Conservation (phyloP, 1,140 invertebrate genomes). For the Bombus haemorrhoidalis region DNA sequence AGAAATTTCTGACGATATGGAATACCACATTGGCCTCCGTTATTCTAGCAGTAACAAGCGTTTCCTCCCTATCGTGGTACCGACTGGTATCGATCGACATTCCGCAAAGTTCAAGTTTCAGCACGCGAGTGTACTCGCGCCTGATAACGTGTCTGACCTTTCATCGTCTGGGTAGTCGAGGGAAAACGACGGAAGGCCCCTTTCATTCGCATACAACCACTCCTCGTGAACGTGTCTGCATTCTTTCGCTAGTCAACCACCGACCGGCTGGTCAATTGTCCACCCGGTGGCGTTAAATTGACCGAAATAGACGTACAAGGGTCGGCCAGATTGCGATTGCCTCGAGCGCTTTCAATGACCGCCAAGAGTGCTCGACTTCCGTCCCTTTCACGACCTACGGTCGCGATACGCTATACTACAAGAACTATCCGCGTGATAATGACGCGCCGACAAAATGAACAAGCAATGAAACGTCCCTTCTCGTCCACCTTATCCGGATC, state of each 20-base stretch:
- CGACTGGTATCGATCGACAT: background rate
- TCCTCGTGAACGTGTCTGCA: slow-evolving; percentile 43
- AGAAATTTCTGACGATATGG: background rate
- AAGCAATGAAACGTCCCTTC: background rate
- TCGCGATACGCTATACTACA: background rate
- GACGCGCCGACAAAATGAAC: slow-evolving; percentile 22
- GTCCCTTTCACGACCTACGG: slow-evolving; percentile 57
- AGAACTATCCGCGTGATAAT: background rate
- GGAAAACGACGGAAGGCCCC: slow-evolving; percentile 14
- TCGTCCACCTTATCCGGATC: background rate
- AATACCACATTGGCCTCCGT: background rate
- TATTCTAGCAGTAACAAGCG: slow-evolving; percentile 2
- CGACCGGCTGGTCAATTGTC: slow-evolving; percentile 60
- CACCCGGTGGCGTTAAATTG: slow-evolving; percentile 66
- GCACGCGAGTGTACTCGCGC: background rate
- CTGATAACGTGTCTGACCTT: slow-evolving; percentile 10
- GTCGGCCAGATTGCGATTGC: slow-evolving; percentile 57
- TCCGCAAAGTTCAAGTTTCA: slow-evolving; percentile 26
- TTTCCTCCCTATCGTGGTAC: background rate
- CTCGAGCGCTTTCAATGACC: slow-evolving; percentile 63
- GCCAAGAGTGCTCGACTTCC: slow-evolving; percentile 64
- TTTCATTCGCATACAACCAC: slow-evolving; percentile 56
- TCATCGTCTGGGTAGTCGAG: background rate
- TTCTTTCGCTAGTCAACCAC: slow-evolving; percentile 41
- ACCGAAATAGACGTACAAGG: slow-evolving; percentile 62